Base-by-base conservation (phyloP, 2,888 invertebrate species). In the Stratiomys singularior region DNA sequence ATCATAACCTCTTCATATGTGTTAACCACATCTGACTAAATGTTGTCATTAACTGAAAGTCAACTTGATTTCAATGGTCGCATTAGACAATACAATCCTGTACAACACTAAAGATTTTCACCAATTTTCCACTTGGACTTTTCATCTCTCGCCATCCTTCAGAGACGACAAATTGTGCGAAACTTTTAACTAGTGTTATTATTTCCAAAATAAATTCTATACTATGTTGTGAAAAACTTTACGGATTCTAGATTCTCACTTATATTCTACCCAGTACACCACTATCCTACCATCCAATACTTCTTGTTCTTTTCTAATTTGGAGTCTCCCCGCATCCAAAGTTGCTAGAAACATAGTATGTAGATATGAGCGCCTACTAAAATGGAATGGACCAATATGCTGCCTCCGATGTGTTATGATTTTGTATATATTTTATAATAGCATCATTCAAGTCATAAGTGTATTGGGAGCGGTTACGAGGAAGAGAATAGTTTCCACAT, bases 121-220 rank as follows among this genome's bases (percentile, higher is more conserved):
- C 30, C 44, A 58, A 60, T 58, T 30, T 46, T 69, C 25, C 46
- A 69, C 25, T 9, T 7, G 11, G 37, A 23, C 60, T 74, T 37
- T 74, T 60, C 69, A 23, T 47, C 15, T 30, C 15, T 23, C 30
- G 28, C 13, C 74, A 58, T 37, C 15, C 60, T 23, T 74, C 74
- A 60, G 37, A 74, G 60, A 74, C 74, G 60, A 74, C 74, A 74
- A 74, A 74, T 74, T 74, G 60, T 74, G 23, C 37, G 60, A 30
- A 74, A 74, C 30, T 74, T 74, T 74, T 74, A 74, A 74, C 74
- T 74, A 74, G 74, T 74, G 58, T 74, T 74, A 72, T 72, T 72
- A 74, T 74, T 74, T 74, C 60, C 37, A 74, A 74, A 74, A 74
- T 74, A 74, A 74, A 58, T 74, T 30, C 74, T 37, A 37, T 5